Evolutionary conservation across 2,888 invertebrate species (phyloP).

Genomic region (Ecdyonurus torrentis): DNA sequence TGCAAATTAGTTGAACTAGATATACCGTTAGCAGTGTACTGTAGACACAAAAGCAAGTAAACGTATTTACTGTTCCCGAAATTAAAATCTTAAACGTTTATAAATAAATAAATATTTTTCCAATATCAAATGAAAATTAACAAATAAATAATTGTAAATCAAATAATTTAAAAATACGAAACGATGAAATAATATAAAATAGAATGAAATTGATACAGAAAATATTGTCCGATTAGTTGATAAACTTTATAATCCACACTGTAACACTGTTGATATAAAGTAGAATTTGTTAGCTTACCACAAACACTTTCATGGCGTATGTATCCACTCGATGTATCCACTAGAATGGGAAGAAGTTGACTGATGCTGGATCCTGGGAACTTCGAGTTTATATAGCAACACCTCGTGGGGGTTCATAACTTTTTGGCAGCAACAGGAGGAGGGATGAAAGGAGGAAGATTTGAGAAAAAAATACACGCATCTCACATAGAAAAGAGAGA

Average conservation of each 20-base stretch:
- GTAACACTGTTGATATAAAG: not conserved
- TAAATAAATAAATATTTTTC: too few relatives aligned
- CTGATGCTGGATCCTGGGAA: conserved; percentile 2
- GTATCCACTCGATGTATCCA: not conserved
- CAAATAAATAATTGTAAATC: too few relatives aligned
- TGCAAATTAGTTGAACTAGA: too few relatives aligned
- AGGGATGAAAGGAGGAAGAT: conserved; percentile 3
- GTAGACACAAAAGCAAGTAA: too few relatives aligned
- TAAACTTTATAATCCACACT: not conserved
- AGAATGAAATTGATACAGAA: too few relatives aligned
- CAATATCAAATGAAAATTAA: too few relatives aligned
- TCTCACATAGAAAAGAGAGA: not conserved
- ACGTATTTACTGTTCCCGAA: too few relatives aligned
- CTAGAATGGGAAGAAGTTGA: not conserved
- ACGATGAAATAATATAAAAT: too few relatives aligned
- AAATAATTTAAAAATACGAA: too few relatives aligned
- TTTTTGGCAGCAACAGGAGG: not conserved
- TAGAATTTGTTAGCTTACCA: not conserved
- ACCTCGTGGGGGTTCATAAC: not conserved
- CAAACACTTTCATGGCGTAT: not conserved
- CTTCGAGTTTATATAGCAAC: not conserved
- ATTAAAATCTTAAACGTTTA: too few relatives aligned
- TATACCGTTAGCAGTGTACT: too few relatives aligned
- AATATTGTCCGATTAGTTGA: not conserved
- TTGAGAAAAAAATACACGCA: not conserved